Conservation (phyloP, 2,888 invertebrate species). For the Pemphredon lugubris region DNA sequence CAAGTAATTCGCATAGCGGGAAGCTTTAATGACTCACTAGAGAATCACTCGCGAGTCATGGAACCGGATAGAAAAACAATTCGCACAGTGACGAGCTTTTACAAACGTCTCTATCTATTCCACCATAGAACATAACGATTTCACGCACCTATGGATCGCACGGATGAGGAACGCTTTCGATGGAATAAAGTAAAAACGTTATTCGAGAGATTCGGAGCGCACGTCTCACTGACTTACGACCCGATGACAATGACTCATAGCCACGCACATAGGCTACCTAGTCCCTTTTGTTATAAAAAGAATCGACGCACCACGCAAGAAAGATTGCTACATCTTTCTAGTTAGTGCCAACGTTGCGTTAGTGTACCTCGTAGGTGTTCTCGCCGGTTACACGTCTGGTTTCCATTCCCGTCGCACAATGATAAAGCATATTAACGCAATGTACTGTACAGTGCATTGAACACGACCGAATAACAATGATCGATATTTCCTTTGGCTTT, state of each 20-base stretch:
- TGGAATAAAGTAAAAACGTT: neutral
- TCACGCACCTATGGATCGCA: no score
- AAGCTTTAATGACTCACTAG: no score
- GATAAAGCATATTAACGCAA: constrained; percentile 49
- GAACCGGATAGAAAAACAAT: no score
- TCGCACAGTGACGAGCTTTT: no score
- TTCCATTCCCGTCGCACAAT: constrained; percentile 32
- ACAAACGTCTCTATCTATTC: no score
- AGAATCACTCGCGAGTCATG: no score
- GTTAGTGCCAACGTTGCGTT: constrained; percentile 50
- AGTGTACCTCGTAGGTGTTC: constrained; percentile 54
- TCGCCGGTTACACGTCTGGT: constrained; percentile 26
- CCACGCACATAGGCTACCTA: constrained; percentile 37
- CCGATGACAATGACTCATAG: constrained; percentile 53
- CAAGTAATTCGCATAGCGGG: no score
- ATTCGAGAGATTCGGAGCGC: neutral
- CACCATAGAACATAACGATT: no score
- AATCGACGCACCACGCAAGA: constrained; percentile 57
- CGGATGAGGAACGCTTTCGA: no score
- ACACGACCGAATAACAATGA: constrained; percentile 42
- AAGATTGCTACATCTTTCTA: constrained; percentile 60
- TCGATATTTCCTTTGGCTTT: constrained; percentile 38
- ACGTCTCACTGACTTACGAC: constrained; percentile 21
- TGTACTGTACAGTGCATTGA: constrained; percentile 16
- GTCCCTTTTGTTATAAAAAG: constrained; percentile 63